Evolutionary conservation across 2,113 vertebrate genomes (phyloP), one percentile per base, ranked within the genome.

Genomic region (Noctilio leporinus): DNA sequence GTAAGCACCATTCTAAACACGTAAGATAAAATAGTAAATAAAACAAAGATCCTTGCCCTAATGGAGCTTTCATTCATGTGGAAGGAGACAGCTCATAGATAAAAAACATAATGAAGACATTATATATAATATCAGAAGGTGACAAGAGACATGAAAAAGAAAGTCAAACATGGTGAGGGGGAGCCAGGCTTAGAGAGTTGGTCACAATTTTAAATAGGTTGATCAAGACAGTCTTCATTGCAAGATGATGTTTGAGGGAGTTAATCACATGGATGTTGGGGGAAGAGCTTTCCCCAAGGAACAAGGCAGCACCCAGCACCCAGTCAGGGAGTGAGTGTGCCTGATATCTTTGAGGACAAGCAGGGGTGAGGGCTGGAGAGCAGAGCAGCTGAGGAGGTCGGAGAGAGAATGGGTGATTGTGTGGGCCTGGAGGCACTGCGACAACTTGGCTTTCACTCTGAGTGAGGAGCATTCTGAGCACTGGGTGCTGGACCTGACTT

Each of bases 11-110:
- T 40, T 67, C 59, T 92, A 83, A 72, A 49, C 47, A 84, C n/a
- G 45, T 90, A 75, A 30, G 4, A 62, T 62, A 69, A 80, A 64
- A 88, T 47, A 75, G 43, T 75, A 80, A 88, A 64, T 70, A 62
- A 89, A 86, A 45, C 49, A 75, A 92, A 90, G 35, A 80, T 67
- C 20, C 33, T 81, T 81, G 55, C 47, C 86, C 45, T 84, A 33
- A 20, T 26, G 28, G 78, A 49, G 28, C 17, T 85, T 76, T 81
- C 11, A 7, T 81, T 89, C 51, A 51, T 33, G 3, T 49, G 40
- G 45, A 86, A 11, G 8, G 7, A 55, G 45, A 75, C 0, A 91
- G 28, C 47, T 10, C 6, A 12, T 57, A 73, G n/a, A 51, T 69
- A 81, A 40, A 33, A 53, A 72, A 10, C 45, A 30, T 62, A 80